Conservation (phyloP, 2,113 vertebrate species). For the Rafetus swinhoei region DNA sequence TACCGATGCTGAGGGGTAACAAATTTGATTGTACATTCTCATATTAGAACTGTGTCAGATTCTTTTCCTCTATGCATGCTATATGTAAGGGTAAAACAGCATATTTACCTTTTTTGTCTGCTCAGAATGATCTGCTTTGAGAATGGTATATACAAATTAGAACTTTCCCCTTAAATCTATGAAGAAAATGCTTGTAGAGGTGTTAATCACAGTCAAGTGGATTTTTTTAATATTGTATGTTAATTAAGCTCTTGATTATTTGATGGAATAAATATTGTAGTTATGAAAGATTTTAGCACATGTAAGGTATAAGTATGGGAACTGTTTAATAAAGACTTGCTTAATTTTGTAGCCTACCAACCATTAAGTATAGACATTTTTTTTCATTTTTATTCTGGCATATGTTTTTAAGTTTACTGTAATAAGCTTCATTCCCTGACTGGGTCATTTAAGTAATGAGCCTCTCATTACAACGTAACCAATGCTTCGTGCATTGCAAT, state of each 20-base stretch:
- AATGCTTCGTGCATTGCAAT: slow-evolving; percentile 6
- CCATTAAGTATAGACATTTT: slow-evolving; percentile 28
- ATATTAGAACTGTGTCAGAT: background rate
- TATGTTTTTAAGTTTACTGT: slow-evolving; percentile 27
- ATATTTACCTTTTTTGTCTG: background rate
- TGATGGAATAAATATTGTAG: background rate
- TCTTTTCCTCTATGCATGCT: background rate
- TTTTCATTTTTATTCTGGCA: slow-evolving; percentile 40
- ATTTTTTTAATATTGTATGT: background rate
- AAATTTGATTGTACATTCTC: background rate
- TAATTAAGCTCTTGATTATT: background rate
- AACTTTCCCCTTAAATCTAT: background rate
- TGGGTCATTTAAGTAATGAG: slow-evolving; percentile 1
- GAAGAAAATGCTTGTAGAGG: background rate
- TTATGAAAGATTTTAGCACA: background rate
- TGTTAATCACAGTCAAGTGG: background rate
- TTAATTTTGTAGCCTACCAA: slow-evolving; percentile 46
- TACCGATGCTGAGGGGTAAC: background rate
- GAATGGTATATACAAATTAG: background rate
- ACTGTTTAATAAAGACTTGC: slow-evolving; percentile 36
- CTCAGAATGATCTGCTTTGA: background rate
- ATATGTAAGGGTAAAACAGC: background rate
- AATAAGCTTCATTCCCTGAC: slow-evolving; percentile 42
- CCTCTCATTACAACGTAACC: slow-evolving; percentile 33
- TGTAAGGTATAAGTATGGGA: background rate